phyloP scores from a whole-genome alignment of 2,888 invertebrate genomes.

The Blera fallax region DNA sequence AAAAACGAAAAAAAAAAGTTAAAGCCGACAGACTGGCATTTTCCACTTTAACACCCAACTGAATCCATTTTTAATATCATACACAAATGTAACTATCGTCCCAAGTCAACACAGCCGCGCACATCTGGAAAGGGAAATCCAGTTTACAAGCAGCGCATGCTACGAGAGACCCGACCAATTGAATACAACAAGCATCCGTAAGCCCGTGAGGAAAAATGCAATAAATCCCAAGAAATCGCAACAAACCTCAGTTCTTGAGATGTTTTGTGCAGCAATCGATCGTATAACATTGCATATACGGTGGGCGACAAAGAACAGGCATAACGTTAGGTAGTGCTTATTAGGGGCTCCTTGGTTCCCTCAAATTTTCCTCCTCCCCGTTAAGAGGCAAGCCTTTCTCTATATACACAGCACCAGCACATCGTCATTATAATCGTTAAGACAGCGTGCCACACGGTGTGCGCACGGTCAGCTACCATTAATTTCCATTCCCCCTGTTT shows the following conservation, averaged over 20 bases:
- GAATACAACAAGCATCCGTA: conserved; percentile 1
- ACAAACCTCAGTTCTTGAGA: conserved; percentile 15
- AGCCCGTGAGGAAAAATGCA: conserved; percentile 16
- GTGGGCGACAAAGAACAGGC: conserved; percentile 38
- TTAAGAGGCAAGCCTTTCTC: not conserved
- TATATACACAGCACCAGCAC: conserved; percentile 24
- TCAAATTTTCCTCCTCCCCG: not conserved
- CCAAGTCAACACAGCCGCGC: not conserved
- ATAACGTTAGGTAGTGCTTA: conserved; percentile 39
- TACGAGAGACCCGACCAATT: not conserved
- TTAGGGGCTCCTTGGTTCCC: conserved; percentile 23
- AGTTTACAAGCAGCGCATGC: conserved; percentile 48
- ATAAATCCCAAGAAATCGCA: conserved; percentile 37
- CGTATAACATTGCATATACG: not conserved
- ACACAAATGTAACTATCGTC: not conserved
- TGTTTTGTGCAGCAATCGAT: conserved; percentile 11
- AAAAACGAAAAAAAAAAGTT: not conserved
- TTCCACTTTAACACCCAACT: conserved; percentile 8
- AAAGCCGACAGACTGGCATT: not conserved
- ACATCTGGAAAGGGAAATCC: conserved; percentile 26
- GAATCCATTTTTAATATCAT: not conserved
- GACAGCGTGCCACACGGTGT: conserved; percentile 65
- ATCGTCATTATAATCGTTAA: conserved; percentile 59
- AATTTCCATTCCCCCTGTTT: conserved; percentile 55
- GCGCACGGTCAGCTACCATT: conserved; percentile 67